These are phyloP conservation scores for Cylloceria caligata DNA, from an alignment of 2,888 invertebrate genomes.

Conservation along the genomic window DNA sequence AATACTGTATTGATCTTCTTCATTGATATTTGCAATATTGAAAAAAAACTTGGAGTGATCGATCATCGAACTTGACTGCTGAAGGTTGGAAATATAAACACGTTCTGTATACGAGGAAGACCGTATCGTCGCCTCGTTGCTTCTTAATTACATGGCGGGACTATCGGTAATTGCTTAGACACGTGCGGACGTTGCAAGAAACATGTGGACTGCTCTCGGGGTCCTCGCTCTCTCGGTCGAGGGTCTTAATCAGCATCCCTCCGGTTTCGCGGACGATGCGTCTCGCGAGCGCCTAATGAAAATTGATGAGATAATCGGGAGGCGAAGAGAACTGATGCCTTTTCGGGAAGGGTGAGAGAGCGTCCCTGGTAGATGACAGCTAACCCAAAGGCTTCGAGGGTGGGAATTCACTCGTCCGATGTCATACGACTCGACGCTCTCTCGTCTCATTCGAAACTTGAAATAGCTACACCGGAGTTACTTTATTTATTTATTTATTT, in stretches of 20 bases:
- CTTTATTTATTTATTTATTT: no score
- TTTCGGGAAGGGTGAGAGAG: constrained; percentile 41
- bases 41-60: constrained; percentile 50
- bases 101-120: constrained; percentile 9
- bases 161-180: constrained; percentile 63
- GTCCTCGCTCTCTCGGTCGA: constrained; percentile 36
- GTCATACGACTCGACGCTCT: constrained; percentile 42
- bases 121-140: constrained; percentile 48
- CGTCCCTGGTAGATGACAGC: constrained; percentile 41
- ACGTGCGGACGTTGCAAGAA: constrained; percentile 76
- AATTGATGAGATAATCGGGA: constrained; percentile 82
- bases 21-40: constrained; percentile 35
- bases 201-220: constrained; percentile 73
- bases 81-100: constrained; percentile 41
- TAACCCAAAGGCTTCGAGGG: constrained; percentile 47
- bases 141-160: constrained; percentile 80
- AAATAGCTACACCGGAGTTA: constrained; percentile 5
- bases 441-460: constrained; percentile 29
- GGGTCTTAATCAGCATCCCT: constrained; percentile 77
- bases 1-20: constrained; percentile 3
- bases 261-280: constrained; percentile 71
- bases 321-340: constrained; percentile 39
- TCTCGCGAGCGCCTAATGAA: constrained; percentile 79
- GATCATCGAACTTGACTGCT: constrained; percentile 46
- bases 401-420: constrained; percentile 50